Conservation (phyloP, 2,113 vertebrate genomes). For the Protobothrops flavoviridis region DNA sequence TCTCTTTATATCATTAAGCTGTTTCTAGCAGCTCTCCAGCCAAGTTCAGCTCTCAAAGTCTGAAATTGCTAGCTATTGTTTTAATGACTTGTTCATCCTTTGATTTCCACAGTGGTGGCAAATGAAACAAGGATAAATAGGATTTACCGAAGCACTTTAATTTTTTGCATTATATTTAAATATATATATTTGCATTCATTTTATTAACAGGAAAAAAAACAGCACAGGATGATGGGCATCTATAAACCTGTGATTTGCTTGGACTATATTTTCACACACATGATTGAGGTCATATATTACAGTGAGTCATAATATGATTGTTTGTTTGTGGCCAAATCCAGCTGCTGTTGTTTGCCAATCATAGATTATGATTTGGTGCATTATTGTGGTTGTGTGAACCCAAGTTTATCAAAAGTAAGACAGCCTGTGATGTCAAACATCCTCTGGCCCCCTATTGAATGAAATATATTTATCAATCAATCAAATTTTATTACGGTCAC, state of each 20-base stretch:
- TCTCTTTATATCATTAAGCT: constrained; percentile 16
- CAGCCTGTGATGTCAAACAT: not conserved
- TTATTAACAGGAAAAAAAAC: not conserved
- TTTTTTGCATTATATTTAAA: not conserved
- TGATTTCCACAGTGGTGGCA: not conserved
- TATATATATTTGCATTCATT: not conserved
- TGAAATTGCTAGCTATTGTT: constrained; percentile 27
- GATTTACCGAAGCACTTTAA: not conserved
- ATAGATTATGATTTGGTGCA: not conserved
- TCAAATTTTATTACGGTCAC: not conserved
- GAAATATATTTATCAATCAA: not conserved
- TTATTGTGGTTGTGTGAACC: not conserved
- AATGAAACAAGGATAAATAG: not conserved
- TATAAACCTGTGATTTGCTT: not conserved
- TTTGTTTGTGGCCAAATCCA: not conserved
- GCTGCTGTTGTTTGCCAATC: not conserved
- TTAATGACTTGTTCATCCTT: not conserved
- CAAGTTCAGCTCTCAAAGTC: constrained; percentile 15
- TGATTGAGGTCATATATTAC: not conserved
- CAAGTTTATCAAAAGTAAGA: not conserved
- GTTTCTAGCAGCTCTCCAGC: constrained; percentile 2
- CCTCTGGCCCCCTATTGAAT: too few species aligned
- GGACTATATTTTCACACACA: not conserved
- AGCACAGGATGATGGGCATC: not conserved
- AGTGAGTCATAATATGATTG: not conserved